Evolutionary conservation across 1,140 invertebrate genomes (phyloP).

Genomic region (Achatina immaculata): DNA sequence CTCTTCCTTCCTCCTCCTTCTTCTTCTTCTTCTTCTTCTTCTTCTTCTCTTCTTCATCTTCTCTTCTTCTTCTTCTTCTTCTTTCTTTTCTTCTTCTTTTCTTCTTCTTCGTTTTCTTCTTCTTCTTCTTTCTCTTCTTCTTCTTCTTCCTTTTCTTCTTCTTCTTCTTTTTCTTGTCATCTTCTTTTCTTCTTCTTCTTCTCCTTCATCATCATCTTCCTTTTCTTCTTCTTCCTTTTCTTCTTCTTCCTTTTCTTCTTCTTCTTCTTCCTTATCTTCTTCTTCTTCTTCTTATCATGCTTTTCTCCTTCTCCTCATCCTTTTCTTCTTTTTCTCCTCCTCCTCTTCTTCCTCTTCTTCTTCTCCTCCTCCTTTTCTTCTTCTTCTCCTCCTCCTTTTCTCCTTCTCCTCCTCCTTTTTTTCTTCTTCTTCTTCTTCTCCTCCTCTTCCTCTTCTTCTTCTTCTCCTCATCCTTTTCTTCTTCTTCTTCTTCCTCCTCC

Average conservation of each 20-base stretch:
- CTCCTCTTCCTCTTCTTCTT: too few species aligned
- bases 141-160: conserved; percentile 6
- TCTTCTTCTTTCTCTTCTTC: conserved; percentile 22
- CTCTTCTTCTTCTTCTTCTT: neutral
- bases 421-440: neutral
- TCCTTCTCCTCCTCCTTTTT: conserved; percentile 17
- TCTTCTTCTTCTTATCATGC: conserved; percentile 1
- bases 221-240: neutral
- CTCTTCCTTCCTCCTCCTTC: neutral
- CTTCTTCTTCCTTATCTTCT: neutral
- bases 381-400: too few species aligned
- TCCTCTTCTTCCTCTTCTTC: conserved; percentile 14
- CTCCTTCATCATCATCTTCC: neutral
- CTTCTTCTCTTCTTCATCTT: neutral
- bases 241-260: neutral
- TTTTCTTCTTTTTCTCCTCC: conserved; percentile 10
- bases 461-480: too few species aligned
- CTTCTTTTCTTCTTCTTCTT: neutral
- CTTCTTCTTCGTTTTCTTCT: conserved; percentile 5
- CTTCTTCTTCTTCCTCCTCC: too few species aligned
- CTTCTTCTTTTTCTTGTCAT: neutral
- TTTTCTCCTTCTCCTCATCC: neutral
- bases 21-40: neutral
- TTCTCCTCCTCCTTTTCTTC: conserved; percentile 8
- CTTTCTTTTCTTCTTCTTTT: conserved; percentile 2